A percentile compares a stretch with the other conserved stretches of the same genome.
Evolutionary conservation across 2,797 vertebrate species (phyloP).

Genomic region (Avahi laniger): DNA sequence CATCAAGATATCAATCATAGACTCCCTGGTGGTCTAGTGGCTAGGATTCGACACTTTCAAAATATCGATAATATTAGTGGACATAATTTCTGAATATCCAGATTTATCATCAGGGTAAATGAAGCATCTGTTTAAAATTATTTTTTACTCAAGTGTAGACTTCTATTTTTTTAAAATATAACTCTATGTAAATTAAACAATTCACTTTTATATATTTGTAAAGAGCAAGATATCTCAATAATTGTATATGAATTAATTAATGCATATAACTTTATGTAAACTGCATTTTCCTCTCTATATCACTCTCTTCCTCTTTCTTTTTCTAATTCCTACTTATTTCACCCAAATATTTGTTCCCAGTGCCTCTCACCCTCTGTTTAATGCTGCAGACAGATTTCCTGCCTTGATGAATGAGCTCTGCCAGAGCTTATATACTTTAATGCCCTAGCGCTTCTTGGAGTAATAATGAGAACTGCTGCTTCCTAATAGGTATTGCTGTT

Average conservation of each 20-base stretch:
- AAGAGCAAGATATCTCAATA: conserved; percentile 50
- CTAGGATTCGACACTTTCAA: background rate
- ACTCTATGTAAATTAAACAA: background rate
- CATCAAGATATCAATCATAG: background rate
- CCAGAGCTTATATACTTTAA: conserved; percentile 72
- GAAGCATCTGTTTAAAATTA: background rate
- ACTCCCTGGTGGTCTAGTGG: too few relatives aligned
- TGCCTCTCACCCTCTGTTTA: conserved; percentile 63
- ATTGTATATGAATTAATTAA: conserved; percentile 9
- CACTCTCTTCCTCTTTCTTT: background rate
- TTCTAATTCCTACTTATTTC: conserved; percentile 47
- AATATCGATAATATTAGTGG: background rate
- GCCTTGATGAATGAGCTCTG: conserved; percentile 76
- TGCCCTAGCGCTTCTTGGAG: conserved; percentile 61
- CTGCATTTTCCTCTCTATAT: conserved; percentile 42
- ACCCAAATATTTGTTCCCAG: conserved; percentile 35
- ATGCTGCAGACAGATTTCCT: conserved; percentile 72
- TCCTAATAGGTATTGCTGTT: conserved; percentile 71
- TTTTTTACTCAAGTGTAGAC: background rate
- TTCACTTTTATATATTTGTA: conserved; percentile 30
- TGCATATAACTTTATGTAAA: conserved; percentile 45
- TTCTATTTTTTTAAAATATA: background rate
- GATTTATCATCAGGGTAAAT: conserved; percentile 5
- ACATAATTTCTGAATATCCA: background rate
- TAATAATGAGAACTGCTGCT: conserved; percentile 75